Evolutionary conservation across 1,140 invertebrate species (phyloP).

Genomic region (Drosophila baimaii): DNA sequence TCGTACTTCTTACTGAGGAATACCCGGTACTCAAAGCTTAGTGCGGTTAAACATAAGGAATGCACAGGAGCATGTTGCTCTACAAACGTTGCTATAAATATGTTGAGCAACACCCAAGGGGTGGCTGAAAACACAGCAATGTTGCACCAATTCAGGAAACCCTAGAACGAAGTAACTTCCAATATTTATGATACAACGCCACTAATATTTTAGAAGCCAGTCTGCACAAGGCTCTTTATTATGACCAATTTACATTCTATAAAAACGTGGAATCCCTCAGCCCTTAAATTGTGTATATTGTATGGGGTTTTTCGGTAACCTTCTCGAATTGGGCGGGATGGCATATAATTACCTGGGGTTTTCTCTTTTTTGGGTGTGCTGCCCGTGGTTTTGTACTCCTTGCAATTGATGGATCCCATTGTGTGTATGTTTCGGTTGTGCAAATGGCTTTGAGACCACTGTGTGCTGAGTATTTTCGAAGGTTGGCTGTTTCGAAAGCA

Average conservation of each 20-base stretch:
- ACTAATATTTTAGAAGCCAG: neutral
- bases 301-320: neutral
- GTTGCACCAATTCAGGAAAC: neutral
- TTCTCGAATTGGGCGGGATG: neutral
- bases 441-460: neutral
- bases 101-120: neutral
- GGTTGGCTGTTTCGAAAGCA: neutral
- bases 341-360: slow-evolving; percentile 50
- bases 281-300: no score
- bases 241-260: neutral
- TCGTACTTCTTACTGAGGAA: neutral
- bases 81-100: neutral
- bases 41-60: no score
- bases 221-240: neutral
- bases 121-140: neutral
- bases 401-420: slow-evolving; percentile 74
- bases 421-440: slow-evolving; percentile 32
- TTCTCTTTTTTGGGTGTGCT: slow-evolving; percentile 70
- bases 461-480: slow-evolving; percentile 15
- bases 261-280: no score
- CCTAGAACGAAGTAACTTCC: neutral
- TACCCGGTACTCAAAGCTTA: neutral
- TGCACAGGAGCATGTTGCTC: neutral
- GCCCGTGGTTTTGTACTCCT: slow-evolving; percentile 75
- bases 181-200: neutral